Evolutionary conservation across 2,888 invertebrate species (phyloP), one percentile per base, ranked within the genome.

Genomic region (Achlya flavicornis): DNA sequence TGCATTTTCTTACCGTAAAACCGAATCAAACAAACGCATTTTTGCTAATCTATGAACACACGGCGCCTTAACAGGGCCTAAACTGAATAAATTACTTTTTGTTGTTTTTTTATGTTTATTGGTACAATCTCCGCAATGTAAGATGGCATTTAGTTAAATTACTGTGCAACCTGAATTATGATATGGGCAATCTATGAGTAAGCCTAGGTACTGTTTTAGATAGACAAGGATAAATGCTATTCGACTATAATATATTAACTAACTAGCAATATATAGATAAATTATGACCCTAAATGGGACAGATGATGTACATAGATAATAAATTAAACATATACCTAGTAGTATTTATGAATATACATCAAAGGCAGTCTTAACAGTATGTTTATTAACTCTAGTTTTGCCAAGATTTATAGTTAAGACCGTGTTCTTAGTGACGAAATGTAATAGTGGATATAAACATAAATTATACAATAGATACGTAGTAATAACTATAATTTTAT

Each of bases 381-480:
- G n/a, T 48, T 8, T 48, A 16, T 16, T 48, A 5, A 16, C 16
- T 48, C 7, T 16, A 48, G 8, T 48, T 7, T 3, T 1, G 53
- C 10, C 53, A 53, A 53, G n/a, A 19, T 53, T 53, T 53, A 53
- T 53, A n/a, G 10, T 48, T 16, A 16, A 48, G 5, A 53, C 19
- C n/a, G 53, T 19, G 53, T 53, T 19, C 53, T 53, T 19, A 53
- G 53, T 53, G 53, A 16, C 19, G 10, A 53, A 53, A 53, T 53
- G 1, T 8, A 19, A 53, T 19, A 19, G 53, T 19, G 53, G 14
- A 53, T 53, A 7, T 16, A 48, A 48, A 48, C 48, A 1, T 19
- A 53, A 3, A 53, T 53, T 53, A 53, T 53, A 53, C 53, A 53
- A 53, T 16, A 53, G n/a, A 53, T 19, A 53, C 53, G 10, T 19